Evolutionary conservation across 1,140 invertebrate genomes (phyloP), one percentile per base, ranked within the genome.

Genomic region (Brachionus manjavacas): DNA sequence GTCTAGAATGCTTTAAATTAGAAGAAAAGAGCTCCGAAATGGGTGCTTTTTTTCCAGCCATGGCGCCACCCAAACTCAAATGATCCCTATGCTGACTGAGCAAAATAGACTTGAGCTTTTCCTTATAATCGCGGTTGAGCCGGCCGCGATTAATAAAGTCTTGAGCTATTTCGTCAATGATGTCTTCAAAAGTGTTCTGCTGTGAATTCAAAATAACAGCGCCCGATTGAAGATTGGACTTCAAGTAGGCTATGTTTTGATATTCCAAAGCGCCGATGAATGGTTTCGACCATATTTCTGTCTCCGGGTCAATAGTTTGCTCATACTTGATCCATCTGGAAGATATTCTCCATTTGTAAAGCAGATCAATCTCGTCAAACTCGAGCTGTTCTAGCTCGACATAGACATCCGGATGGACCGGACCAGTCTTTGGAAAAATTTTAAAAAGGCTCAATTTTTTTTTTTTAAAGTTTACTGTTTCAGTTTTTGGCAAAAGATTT

Each of bases 281-380:
- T 9, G 79, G 79, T 20, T 68, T 60, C 6, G 52, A 64, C 79
- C 79, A 81, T 25, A 81, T 81, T 20, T 81, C 41, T 60, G 79
- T 81, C 20, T 81, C 79, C 6, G 49, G 79, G 23, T 81, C 79
- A 20, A 81, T 81, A 8, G 64, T 43, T 64, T 81, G 79, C 60
- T 81, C 79, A 35, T 81, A 81, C 41, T 81, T 81, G 23, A 81
- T 81, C 79, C 79, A 81, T 81, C 79, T 81, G 7, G 79, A 81
- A 1, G 64, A 25, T 64, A 81, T 81, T 60, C 16, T 60, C 79
- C 79, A 81, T 28, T 81, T 41, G 52, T 81, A 81, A 14, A 35
- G 14, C 4, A 14, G 4, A 25, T 20, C 35, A 41, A 16, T 9
- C 16, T 72, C 41, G 14, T 76, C 72, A 76, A 25, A 76, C 25